Evolutionary conservation across 2,888 invertebrate species (phyloP).

Genomic region (Drosophila subquinaria): DNA sequence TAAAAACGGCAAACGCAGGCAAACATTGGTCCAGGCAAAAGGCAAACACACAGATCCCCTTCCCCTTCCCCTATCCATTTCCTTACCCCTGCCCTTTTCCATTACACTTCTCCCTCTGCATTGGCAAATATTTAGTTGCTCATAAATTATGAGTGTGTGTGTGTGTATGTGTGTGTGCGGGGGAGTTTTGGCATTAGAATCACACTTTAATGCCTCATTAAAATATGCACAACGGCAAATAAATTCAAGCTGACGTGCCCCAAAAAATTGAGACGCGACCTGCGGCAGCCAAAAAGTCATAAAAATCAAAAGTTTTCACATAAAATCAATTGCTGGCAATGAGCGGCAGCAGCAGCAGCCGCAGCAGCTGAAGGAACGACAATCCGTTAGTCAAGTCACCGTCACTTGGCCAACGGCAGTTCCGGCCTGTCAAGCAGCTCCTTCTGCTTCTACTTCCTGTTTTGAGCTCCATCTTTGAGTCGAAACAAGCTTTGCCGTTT

Average conservation of each 20-base stretch:
- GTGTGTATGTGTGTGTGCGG: constrained; percentile 20
- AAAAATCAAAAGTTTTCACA: constrained; percentile 81
- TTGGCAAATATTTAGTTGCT: constrained; percentile 74
- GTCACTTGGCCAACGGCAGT: constrained; percentile 40
- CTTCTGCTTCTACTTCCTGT: constrained; percentile 5
- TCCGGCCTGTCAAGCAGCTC: constrained; percentile 23
- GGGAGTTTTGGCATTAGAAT: constrained; percentile 40
- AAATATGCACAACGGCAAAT: constrained; percentile 73
- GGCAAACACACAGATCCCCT: constrained; percentile 41
- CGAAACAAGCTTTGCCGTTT: constrained; percentile 41
- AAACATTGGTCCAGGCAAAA: constrained; percentile 64
- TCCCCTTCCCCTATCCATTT: constrained; percentile 2
- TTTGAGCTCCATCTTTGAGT: constrained; percentile 13
- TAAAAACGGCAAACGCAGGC: constrained; percentile 78
- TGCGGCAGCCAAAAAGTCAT: constrained; percentile 68
- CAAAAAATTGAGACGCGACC: constrained; percentile 58
- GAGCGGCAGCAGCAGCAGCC: constrained; percentile 24
- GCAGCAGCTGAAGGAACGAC: constrained; percentile 11
- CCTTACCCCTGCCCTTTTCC: neutral
- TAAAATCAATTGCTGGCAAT: constrained; percentile 82
- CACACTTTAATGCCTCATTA: constrained; percentile 80
- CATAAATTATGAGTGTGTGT: constrained; percentile 68
- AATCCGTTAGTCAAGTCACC: constrained; percentile 48
- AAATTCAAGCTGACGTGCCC: constrained; percentile 77
- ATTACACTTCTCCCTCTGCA: constrained; percentile 1